Evolutionary conservation across 2,113 vertebrate genomes (phyloP).

Genomic region (Oenanthe oenanthe): DNA sequence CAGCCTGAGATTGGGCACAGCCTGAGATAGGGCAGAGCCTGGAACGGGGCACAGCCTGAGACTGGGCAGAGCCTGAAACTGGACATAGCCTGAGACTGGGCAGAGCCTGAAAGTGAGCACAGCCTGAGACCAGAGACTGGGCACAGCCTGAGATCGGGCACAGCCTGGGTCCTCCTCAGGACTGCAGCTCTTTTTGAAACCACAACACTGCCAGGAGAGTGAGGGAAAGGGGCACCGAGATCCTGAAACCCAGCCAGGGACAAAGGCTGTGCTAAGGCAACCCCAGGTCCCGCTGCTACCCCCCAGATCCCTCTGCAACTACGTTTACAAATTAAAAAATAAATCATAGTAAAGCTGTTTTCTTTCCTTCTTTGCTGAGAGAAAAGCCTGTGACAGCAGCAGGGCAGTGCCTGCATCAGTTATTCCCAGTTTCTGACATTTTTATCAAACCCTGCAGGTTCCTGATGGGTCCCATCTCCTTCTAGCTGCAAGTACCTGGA

Average conservation of each 20-base stretch:
- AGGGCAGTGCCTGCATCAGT: rapidly evolving
- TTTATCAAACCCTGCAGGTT: not conserved
- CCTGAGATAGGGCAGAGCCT: too few species aligned
- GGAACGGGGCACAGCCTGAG: too few species aligned
- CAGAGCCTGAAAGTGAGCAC: too few species aligned
- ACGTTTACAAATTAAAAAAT: not conserved
- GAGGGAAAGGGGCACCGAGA: conserved; percentile 1
- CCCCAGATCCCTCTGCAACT: not conserved
- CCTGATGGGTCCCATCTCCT: not conserved
- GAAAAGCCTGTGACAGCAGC: rapidly evolving
- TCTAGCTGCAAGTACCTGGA: rapidly evolving
- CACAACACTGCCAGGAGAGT: not conserved
- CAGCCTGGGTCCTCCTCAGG: rapidly evolving
- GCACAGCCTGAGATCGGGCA: too few species aligned
- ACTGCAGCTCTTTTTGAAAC: not conserved
- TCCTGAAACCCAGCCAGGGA: conserved; percentile 17
- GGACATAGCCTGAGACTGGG: too few species aligned
- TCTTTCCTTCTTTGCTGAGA: not conserved
- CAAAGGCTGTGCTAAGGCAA: not conserved
- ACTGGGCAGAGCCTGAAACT: too few species aligned
- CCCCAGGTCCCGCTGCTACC: not conserved
- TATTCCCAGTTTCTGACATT: not conserved
- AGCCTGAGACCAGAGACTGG: too few species aligned
- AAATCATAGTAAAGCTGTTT: not conserved
- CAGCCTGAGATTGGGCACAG: too few species aligned